Conservation (phyloP, 2,113 vertebrate species). For the Lasiurus borealis region DNA sequence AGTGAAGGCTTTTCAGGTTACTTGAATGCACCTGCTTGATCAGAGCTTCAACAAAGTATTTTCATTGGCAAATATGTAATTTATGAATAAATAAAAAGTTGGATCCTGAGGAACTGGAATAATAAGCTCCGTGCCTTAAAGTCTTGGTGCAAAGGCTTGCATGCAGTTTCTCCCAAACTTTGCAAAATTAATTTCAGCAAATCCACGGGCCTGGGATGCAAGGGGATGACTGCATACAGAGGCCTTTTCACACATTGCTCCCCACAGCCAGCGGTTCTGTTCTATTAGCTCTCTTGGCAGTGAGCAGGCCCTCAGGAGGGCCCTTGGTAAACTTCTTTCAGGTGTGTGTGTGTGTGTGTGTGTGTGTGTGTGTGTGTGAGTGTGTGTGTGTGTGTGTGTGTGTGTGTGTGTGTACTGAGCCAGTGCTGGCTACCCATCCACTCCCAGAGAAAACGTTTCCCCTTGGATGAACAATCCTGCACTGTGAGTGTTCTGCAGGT, state of each 20-base stretch:
- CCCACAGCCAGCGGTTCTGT: background rate
- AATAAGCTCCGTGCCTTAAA: slow-evolving; percentile 63
- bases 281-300: slow-evolving; percentile 51
- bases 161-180: slow-evolving; percentile 57
- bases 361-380: rapidly evolving
- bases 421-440: slow-evolving; percentile 35
- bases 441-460: slow-evolving; percentile 55
- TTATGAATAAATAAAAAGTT: slow-evolving; percentile 78
- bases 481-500: slow-evolving; percentile 91
- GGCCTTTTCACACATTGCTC: slow-evolving; percentile 38
- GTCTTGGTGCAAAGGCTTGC: slow-evolving; percentile 24
- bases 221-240: background rate
- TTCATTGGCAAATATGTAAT: slow-evolving; percentile 76
- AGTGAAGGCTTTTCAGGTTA: slow-evolving; percentile 68
- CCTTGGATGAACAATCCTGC: slow-evolving; percentile 88
- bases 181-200: slow-evolving; percentile 26
- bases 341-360: rapidly evolving
- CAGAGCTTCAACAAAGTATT: slow-evolving; percentile 75
- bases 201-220: background rate
- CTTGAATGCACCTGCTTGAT: slow-evolving; percentile 70
- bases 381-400: background rate
- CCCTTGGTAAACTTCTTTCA: background rate
- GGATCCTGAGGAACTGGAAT: slow-evolving; percentile 69
- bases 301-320: background rate
- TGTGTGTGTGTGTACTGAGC: background rate